Conservation (phyloP, 2,113 vertebrate genomes). For the Capreolus pygargus region DNA sequence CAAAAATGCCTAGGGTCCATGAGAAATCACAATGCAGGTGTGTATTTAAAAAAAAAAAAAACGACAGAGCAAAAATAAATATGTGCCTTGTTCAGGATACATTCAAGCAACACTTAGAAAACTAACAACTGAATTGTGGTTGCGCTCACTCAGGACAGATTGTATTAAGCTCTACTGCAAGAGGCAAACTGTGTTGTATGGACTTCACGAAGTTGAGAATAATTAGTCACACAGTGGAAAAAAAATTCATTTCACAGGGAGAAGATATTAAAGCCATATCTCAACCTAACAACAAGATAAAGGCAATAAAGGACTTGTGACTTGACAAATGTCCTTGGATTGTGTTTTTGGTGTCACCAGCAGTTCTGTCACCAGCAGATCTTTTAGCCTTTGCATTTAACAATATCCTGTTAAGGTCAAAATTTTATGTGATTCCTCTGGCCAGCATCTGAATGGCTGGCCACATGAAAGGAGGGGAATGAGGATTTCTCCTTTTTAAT, state of each 20-base stretch:
- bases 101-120: background rate
- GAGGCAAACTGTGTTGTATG: background rate
- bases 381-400: background rate
- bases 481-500: background rate
- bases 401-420: background rate
- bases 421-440: background rate
- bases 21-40: background rate
- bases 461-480: background rate
- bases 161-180: background rate
- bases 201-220: background rate
- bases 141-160: background rate
- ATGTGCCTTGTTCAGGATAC: background rate
- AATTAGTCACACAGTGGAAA: background rate
- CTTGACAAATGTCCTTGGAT: background rate
- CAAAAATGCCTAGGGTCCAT: background rate
- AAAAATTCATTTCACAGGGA: background rate
- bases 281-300: conserved; percentile 41
- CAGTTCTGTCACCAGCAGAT: background rate
- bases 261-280: conserved; percentile 41
- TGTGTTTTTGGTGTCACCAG: background rate
- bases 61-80: background rate
- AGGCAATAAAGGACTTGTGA: background rate
- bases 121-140: background rate
- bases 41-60: background rate
- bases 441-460: background rate